Conservation (phyloP, 2,113 vertebrate genomes). For the Origma solitaria region DNA sequence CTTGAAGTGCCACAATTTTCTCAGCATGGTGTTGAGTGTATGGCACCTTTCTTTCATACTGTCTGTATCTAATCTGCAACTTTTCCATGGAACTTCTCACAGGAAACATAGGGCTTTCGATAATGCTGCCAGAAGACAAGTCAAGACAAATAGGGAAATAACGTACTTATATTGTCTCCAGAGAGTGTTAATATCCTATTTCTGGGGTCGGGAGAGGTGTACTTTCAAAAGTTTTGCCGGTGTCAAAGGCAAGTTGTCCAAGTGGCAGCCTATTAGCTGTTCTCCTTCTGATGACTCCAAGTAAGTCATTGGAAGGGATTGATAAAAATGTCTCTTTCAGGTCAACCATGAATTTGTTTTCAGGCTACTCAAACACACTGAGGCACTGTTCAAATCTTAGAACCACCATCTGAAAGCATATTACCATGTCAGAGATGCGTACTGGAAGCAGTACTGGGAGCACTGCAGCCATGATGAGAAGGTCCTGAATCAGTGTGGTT, state of each 20-base stretch:
- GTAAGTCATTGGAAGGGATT: background rate
- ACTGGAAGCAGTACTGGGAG: background rate
- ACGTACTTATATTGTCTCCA: background rate
- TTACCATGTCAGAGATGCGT: background rate
- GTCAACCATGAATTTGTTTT: background rate
- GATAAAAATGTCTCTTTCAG: background rate
- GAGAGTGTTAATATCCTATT: background rate
- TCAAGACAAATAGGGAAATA: background rate
- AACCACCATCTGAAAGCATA: background rate
- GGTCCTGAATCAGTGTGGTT: accelerated
- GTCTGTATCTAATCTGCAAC: background rate
- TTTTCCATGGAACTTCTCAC: background rate
- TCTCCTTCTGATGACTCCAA: background rate
- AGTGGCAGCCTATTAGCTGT: background rate
- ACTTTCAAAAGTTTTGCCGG: background rate
- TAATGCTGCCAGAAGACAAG: background rate
- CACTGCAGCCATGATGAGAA: background rate
- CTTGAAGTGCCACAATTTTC: background rate
- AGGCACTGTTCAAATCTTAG: background rate
- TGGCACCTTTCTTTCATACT: background rate
- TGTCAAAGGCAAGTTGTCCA: background rate
- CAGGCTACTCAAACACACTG: background rate
- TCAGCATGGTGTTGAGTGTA: background rate
- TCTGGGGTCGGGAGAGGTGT: background rate
- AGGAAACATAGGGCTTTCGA: background rate